These are phyloP conservation scores for Amphipyra berbera DNA, from an alignment of 2,888 invertebrate species.

Conservation along the genomic window DNA sequence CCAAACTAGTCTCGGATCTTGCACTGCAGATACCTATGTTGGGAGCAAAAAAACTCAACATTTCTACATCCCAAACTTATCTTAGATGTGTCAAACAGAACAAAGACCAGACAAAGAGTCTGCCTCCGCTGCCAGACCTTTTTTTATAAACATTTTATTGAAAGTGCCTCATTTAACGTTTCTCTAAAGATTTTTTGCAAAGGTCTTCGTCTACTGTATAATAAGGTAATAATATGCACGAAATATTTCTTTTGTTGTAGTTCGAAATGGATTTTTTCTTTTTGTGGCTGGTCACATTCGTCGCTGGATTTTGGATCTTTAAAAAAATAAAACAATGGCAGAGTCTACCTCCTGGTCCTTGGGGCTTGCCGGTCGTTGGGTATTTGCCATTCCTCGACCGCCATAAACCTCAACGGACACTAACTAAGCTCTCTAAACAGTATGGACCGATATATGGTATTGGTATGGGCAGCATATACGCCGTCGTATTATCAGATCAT, in stretches of 20 bases:
- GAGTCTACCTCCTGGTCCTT: slow-evolving; percentile 93
- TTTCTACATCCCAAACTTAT: slow-evolving; percentile 33
- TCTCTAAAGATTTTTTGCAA: slow-evolving; percentile 39
- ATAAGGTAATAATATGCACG: slow-evolving; percentile 37
- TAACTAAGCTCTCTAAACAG: slow-evolving; percentile 91
- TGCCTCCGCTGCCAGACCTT: slow-evolving; percentile 30
- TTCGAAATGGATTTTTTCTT: slow-evolving; percentile 72
- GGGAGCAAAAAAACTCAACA: slow-evolving; percentile 26
- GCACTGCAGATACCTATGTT: slow-evolving; percentile 16
- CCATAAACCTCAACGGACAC: slow-evolving; percentile 92
- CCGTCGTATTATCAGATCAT: slow-evolving; percentile 94
- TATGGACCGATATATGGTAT: slow-evolving; percentile 94
- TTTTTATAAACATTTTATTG: slow-evolving; percentile 50
- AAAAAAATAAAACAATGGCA: slow-evolving; percentile 81
- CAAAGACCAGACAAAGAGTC: slow-evolving; percentile 50
- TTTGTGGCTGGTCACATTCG: slow-evolving; percentile 71
- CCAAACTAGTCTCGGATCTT: not conserved
- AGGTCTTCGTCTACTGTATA: slow-evolving; percentile 41
- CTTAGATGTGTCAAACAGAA: slow-evolving; percentile 33
- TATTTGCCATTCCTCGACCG: slow-evolving; percentile 93
- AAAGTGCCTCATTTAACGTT: slow-evolving; percentile 28
- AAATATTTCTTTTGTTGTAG: slow-evolving; percentile 61
- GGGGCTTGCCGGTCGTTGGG: slow-evolving; percentile 94
- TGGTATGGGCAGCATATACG: slow-evolving; percentile 93
- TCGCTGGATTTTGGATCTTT: slow-evolving; percentile 75